Conservation (phyloP, 1,140 invertebrate genomes). For the Muscidifurax raptorellus region DNA sequence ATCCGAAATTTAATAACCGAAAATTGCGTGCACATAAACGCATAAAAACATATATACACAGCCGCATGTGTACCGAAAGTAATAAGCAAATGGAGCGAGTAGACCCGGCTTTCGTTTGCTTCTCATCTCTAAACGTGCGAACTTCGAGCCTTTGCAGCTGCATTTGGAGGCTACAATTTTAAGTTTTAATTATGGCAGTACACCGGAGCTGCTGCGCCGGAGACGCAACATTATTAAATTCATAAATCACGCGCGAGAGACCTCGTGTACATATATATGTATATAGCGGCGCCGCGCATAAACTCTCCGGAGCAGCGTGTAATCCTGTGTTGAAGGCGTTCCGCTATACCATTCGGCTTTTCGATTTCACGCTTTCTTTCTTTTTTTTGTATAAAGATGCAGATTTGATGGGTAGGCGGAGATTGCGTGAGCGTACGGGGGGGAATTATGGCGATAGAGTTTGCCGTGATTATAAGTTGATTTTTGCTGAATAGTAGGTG, state of each 20-base stretch:
- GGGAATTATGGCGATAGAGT: too few relatives aligned
- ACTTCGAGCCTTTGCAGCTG: too few relatives aligned
- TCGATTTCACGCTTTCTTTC: not conserved
- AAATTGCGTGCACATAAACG: not conserved
- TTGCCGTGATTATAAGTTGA: too few relatives aligned
- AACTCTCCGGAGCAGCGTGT: not conserved
- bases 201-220: constrained; percentile 34
- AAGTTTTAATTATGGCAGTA: constrained; percentile 58
- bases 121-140: not conserved
- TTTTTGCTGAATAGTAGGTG: too few relatives aligned
- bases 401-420: too few relatives aligned
- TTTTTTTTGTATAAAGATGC: too few relatives aligned
- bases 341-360: not conserved
- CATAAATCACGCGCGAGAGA: constrained; percentile 48
- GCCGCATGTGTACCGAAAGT: not conserved
- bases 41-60: not conserved
- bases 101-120: not conserved
- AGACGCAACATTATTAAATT: constrained; percentile 55
- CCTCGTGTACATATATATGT: not conserved
- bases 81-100: constrained; percentile 35
- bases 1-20: constrained; percentile 5
- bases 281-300: not conserved
- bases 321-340: not conserved
- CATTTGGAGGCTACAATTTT: constrained; percentile 18
- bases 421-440: too few relatives aligned